Conservation (phyloP, 2,888 invertebrate species). For the Liodrosophila aerea region DNA sequence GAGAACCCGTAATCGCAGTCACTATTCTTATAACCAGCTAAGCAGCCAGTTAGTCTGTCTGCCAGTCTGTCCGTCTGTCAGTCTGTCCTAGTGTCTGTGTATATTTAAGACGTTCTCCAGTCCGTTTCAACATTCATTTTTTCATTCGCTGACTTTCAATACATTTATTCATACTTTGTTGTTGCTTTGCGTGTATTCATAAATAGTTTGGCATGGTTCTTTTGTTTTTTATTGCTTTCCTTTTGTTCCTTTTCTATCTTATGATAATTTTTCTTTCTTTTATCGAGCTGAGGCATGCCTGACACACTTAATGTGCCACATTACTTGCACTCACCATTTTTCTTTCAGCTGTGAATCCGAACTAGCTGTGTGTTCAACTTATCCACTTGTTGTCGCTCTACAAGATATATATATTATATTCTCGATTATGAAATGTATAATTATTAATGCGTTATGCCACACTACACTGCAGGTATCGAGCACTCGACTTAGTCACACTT, state of each 20-base stretch:
- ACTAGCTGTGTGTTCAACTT: neutral
- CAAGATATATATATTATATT: conserved; percentile 3
- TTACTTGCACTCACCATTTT: conserved; percentile 64
- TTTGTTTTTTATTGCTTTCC: conserved; percentile 26
- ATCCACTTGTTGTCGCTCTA: no score
- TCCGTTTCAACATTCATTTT: conserved; percentile 64
- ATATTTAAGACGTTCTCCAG: conserved; percentile 40
- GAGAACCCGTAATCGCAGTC: conserved; percentile 62
- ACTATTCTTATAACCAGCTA: conserved; percentile 39
- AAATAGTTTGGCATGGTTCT: conserved; percentile 51
- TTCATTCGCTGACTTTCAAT: conserved; percentile 68
- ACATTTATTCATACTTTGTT: conserved; percentile 37
- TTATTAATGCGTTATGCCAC: no score
- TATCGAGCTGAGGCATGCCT: conserved; percentile 40
- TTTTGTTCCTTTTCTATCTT: conserved; percentile 12
- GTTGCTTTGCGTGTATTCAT: no score
- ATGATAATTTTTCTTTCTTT: conserved; percentile 54
- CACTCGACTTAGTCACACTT: conserved; percentile 20
- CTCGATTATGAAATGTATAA: no score
- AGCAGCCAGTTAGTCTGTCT: conserved; percentile 14
- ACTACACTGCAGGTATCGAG: conserved; percentile 27
- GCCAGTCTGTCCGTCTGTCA: neutral
- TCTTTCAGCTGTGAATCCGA: conserved; percentile 2
- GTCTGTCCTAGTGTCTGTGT: conserved; percentile 3
- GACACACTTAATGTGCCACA: conserved; percentile 49